Evolutionary conservation across 2,113 vertebrate species (phyloP).

Genomic region (Passer montanus): DNA sequence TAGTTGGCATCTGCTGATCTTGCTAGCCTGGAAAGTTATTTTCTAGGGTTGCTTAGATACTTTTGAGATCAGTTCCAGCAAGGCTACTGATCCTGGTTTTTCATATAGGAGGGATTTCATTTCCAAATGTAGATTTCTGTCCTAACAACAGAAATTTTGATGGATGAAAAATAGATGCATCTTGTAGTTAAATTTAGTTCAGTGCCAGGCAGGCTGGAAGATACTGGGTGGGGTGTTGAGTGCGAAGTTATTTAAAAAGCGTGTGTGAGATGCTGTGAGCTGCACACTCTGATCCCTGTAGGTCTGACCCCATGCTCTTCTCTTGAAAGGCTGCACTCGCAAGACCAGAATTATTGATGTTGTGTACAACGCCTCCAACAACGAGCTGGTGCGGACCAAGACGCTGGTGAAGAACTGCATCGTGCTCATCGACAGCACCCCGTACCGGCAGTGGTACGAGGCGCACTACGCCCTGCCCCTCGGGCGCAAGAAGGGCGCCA

Average conservation of each 20-base stretch:
- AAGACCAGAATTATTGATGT: slow-evolving; percentile 98
- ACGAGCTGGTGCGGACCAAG: slow-evolving; percentile 97
- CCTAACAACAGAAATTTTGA: background rate
- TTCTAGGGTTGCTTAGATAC: background rate
- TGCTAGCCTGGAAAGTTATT: background rate
- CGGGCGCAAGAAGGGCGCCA: slow-evolving; percentile 97
- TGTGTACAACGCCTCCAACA: slow-evolving; percentile 98
- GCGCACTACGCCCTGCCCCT: slow-evolving; percentile 93
- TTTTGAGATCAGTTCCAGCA: background rate
- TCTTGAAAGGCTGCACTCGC: slow-evolving; percentile 89
- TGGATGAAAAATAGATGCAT: background rate
- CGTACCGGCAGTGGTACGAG: slow-evolving; percentile 98
- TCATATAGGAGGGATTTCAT: background rate
- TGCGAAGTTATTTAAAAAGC: background rate
- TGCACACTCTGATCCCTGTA: background rate
- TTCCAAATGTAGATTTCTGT: background rate
- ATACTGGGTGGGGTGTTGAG: too few species aligned
- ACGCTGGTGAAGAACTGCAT: slow-evolving; percentile 99
- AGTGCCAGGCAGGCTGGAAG: background rate
- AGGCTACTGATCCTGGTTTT: background rate
- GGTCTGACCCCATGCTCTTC: background rate
- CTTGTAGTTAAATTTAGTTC: background rate
- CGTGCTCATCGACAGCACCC: slow-evolving; percentile 91
- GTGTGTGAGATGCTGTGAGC: background rate
- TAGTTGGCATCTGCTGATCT: background rate